These are phyloP conservation scores for Steatocranus sp. DNA, from an alignment of 2,797 vertebrate genomes.

Conservation along the genomic window DNA sequence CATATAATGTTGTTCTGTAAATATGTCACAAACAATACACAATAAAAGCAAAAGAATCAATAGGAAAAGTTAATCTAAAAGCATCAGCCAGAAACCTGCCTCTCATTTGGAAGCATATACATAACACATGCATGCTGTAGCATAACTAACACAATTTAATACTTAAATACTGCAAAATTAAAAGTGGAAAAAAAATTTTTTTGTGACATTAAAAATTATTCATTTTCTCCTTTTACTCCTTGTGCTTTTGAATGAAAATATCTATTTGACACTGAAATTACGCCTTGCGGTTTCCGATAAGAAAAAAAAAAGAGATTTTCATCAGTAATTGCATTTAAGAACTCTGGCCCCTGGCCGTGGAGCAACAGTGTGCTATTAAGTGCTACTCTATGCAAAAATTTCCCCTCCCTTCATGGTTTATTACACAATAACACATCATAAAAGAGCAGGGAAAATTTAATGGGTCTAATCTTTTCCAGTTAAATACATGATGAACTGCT, in stretches of 20 bases:
- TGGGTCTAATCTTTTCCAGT: slow-evolving; percentile 60
- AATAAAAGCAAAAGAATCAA: neutral
- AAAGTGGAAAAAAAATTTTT: neutral
- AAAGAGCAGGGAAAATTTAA: slow-evolving; percentile 67
- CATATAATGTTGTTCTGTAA: neutral
- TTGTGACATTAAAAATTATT: slow-evolving; percentile 23
- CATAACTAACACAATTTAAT: neutral
- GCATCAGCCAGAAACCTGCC: neutral
- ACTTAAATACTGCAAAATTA: neutral
- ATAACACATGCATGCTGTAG: neutral
- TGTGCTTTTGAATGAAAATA: slow-evolving; percentile 33
- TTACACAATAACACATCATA: slow-evolving; percentile 68
- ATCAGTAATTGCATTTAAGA: slow-evolving; percentile 72
- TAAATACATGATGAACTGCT: slow-evolving; percentile 56
- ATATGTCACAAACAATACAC: neutral
- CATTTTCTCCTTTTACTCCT: slow-evolving; percentile 10
- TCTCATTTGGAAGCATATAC: neutral
- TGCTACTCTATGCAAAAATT: slow-evolving; percentile 49
- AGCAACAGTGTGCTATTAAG: slow-evolving; percentile 52
- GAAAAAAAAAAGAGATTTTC: slow-evolving; percentile 66
- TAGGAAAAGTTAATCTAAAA: neutral
- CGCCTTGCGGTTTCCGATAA: slow-evolving; percentile 59
- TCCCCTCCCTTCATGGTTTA: slow-evolving; percentile 60
- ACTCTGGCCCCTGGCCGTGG: slow-evolving; percentile 64
- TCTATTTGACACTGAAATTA: slow-evolving; percentile 48